Conservation (phyloP, 2,113 vertebrate genomes). For the Actenoides hombroni region DNA sequence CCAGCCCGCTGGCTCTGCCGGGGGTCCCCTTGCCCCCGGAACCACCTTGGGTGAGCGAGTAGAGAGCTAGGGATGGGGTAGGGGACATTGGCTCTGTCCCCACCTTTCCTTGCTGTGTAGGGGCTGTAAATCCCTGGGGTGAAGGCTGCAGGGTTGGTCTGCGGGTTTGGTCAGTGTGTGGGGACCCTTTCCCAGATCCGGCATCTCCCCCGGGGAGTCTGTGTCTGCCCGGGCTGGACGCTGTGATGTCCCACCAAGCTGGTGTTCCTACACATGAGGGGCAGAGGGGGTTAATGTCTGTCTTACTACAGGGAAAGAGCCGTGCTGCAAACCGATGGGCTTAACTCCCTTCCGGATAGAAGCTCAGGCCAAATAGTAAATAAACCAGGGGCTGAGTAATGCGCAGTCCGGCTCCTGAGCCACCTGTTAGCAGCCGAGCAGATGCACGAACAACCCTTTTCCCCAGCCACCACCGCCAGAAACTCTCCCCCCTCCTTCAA, state of each 20-base stretch:
- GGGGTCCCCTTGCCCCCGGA: too few relatives aligned
- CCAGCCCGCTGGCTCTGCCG: neutral
- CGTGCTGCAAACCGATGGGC: neutral
- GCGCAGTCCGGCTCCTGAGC: neutral
- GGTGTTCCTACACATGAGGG: neutral
- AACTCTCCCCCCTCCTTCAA: neutral
- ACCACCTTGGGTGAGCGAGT: rapidly evolving
- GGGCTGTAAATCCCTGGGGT: neutral
- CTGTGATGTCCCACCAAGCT: rapidly evolving
- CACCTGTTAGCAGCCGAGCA: conserved; percentile 33
- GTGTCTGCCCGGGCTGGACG: rapidly evolving
- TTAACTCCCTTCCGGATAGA: neutral
- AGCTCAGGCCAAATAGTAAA: neutral
- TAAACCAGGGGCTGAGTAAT: neutral
- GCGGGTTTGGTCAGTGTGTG: rapidly evolving
- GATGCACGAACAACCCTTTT: neutral
- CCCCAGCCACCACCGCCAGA: neutral
- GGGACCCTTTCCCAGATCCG: neutral
- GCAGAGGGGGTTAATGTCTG: neutral
- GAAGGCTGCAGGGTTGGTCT: neutral
- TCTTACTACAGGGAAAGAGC: neutral
- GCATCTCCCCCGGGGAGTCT: neutral
- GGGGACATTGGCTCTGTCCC: neutral
- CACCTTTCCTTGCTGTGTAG: rapidly evolving
- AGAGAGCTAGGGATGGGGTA: neutral